Percentiles rank a stretch among this genome's conserved stretches.
Evolutionary conservation across 2,113 vertebrate genomes (phyloP).

Genomic region (Heterotilapia buettikoferi): DNA sequence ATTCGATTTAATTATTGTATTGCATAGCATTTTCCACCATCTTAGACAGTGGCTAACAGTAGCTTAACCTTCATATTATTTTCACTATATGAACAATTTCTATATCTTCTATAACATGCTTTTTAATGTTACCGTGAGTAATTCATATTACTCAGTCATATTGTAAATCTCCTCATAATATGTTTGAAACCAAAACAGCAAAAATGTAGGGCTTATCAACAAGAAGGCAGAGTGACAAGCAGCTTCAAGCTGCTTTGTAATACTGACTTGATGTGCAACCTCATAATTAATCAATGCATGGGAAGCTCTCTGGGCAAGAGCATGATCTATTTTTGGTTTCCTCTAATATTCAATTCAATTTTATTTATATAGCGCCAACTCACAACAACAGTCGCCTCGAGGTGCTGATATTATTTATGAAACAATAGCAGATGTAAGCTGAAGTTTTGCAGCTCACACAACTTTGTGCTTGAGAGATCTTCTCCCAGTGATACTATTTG

Average conservation of each 20-base stretch:
- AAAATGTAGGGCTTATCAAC: background rate
- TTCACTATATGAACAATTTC: background rate
- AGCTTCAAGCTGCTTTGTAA: background rate
- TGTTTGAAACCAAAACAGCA: background rate
- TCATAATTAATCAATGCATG: slow-evolving; percentile 16
- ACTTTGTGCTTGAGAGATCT: background rate
- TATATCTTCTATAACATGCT: background rate
- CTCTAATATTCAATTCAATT: background rate
- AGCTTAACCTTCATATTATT: background rate
- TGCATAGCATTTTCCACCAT: background rate
- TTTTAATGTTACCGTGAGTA: background rate
- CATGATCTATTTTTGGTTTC: slow-evolving; percentile 45
- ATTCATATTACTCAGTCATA: background rate
- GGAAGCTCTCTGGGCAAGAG: slow-evolving; percentile 26
- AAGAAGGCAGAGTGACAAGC: background rate
- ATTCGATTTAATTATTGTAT: background rate
- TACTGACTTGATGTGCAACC: slow-evolving; percentile 9
- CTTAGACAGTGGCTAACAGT: background rate
- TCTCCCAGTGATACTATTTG: background rate
- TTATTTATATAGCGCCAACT: background rate
- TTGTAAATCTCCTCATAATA: background rate
- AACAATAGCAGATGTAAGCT: slow-evolving; percentile 43
- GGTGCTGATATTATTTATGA: slow-evolving; percentile 2
- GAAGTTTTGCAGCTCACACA: background rate
- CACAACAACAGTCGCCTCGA: background rate